Percentiles rank a stretch among this genome's conserved stretches.
Evolutionary conservation across 2,888 invertebrate genomes (phyloP).

Genomic region (Coenonympha arcania): DNA sequence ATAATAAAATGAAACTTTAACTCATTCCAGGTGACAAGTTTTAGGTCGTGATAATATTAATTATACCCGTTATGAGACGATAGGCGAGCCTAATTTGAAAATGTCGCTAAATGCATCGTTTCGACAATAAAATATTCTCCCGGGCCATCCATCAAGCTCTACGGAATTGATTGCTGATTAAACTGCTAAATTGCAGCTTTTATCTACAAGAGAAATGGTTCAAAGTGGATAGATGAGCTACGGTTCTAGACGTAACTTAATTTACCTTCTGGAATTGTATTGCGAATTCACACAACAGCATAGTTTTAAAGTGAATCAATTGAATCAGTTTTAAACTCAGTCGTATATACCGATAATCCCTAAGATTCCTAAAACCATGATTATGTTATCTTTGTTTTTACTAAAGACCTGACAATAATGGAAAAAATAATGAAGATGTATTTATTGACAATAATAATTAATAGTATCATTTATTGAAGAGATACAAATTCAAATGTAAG

Average conservation of each 20-base stretch:
- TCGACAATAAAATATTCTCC: constrained; percentile 52
- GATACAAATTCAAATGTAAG: no score
- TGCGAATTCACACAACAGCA: not conserved
- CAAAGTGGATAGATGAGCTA: constrained; percentile 24
- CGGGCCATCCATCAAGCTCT: constrained; percentile 58
- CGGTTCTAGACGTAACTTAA: constrained; percentile 14
- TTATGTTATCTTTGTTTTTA: no score
- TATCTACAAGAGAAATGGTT: constrained; percentile 34
- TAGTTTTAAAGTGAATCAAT: not conserved
- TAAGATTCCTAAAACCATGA: no score
- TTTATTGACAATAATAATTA: no score
- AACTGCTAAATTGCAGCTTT: constrained; percentile 53
- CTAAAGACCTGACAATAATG: no score
- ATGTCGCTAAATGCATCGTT: constrained; percentile 29
- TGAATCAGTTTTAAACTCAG: not conserved
- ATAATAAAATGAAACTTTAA: no score
- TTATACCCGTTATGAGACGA: no score
- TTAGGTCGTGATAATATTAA: no score
- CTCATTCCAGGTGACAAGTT: no score
- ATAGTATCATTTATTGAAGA: no score
- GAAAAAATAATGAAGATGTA: no score
- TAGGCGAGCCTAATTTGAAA: constrained; percentile 20
- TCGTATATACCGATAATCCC: no score
- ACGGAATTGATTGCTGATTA: constrained; percentile 58
- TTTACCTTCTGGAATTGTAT: constrained; percentile 11